phyloP scores from a whole-genome alignment of 2,888 invertebrate species.

The Silvanus unidentatus region DNA sequence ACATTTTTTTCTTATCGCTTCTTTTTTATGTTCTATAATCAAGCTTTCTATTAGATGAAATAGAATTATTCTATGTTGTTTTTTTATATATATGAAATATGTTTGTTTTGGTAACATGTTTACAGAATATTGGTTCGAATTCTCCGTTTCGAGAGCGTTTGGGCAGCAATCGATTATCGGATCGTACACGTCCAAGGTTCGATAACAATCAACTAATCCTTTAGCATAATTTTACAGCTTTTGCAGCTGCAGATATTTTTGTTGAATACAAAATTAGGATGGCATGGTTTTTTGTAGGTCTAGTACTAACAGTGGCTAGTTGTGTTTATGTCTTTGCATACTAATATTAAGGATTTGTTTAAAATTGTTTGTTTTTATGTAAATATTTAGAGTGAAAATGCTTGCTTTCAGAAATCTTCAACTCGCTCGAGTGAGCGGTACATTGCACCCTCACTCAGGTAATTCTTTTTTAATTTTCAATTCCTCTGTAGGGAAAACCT shows the following conservation, averaged over 20 bases:
- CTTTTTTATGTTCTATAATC: no score
- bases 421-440: conserved; percentile 42
- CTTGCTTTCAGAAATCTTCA: conserved; percentile 40
- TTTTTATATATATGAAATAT: neutral
- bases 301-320: conserved; percentile 8
- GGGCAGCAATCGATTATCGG: conserved; percentile 81
- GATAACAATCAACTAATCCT: conserved; percentile 20
- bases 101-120: conserved; percentile 23
- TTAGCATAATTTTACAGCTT: conserved; percentile 30
- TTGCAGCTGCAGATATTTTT: neutral
- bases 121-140: conserved; percentile 56
- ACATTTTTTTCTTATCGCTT: no score
- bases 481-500: conserved; percentile 1
- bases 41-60: no score
- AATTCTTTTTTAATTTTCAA: conserved; percentile 10
- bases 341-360: conserved; percentile 2
- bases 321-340: conserved; percentile 3
- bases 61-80: no score
- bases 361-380: neutral
- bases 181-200: conserved; percentile 75
- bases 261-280: neutral
- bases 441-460: conserved; percentile 41
- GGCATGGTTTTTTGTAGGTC: conserved; percentile 18
- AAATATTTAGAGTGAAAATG: conserved; percentile 14
- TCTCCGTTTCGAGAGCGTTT: conserved; percentile 85